Percentiles rank a stretch among this genome's conserved stretches.
Conservation (phyloP, 1,140 invertebrate genomes). For the Penaeus chinensis region DNA sequence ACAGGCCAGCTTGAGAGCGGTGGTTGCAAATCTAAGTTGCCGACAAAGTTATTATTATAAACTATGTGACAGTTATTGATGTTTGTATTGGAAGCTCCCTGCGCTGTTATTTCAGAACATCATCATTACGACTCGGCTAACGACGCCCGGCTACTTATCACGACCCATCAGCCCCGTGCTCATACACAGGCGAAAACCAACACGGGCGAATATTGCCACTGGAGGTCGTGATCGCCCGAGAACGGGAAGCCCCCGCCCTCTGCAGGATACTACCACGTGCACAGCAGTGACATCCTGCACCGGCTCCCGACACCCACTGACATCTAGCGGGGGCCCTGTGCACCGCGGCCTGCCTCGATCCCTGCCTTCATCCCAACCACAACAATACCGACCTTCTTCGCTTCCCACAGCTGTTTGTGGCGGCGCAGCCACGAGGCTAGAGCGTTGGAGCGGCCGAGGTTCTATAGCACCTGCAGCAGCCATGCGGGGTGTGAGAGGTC, state of each 20-base stretch:
- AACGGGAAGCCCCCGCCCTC: conserved; percentile 15
- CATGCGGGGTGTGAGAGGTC: not conserved
- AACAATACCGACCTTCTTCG: not conserved
- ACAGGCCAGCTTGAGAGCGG: conserved; percentile 19
- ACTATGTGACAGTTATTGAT: too few species aligned
- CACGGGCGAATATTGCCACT: too few species aligned
- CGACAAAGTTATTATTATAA: conserved; percentile 29
- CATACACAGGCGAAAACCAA: too few species aligned
- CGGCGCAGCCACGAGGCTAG: too few species aligned
- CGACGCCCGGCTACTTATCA: too few species aligned
- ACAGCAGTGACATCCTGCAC: conserved; percentile 27
- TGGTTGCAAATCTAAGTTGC: conserved; percentile 42
- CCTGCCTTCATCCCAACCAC: not conserved
- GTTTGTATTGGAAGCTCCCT: too few species aligned
- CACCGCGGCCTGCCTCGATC: conserved; percentile 1
- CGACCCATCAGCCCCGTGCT: too few species aligned
- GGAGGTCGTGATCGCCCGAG: not conserved
- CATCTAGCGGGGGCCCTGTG: conserved; percentile 36
- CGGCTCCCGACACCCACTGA: conserved; percentile 38
- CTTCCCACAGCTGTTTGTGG: not conserved
- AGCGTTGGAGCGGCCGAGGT: too few species aligned
- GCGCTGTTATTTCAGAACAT: too few species aligned
- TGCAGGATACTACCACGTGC: conserved; percentile 40
- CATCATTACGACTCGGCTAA: too few species aligned
- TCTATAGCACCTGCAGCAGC: too few species aligned